These are phyloP conservation scores for Proterorhinus semilunaris DNA, from an alignment of 2,113 vertebrate species.

Conservation along the genomic window DNA sequence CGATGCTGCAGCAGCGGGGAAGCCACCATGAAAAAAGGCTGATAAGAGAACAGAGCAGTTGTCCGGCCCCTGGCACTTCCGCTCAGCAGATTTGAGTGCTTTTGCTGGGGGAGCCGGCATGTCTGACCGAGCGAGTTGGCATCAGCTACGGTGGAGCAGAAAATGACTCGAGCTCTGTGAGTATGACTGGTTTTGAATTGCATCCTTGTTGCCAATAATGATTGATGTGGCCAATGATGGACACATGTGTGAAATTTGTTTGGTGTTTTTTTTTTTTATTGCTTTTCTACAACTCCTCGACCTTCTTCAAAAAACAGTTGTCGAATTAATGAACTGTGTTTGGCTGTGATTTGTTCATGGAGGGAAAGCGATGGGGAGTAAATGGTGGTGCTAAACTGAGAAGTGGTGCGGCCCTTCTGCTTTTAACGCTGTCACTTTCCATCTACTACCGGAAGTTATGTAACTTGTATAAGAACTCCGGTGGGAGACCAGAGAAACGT, in stretches of 20 bases:
- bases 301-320: conserved; percentile 25
- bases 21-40: conserved; percentile 44
- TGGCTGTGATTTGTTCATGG: conserved; percentile 31
- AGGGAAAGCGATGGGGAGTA: conserved; percentile 26
- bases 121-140: conserved; percentile 62
- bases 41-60: conserved; percentile 62
- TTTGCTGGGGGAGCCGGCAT: conserved; percentile 66
- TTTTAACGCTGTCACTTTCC: conserved; percentile 65
- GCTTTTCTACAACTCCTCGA: not conserved
- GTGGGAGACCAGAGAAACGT: conserved; percentile 18
- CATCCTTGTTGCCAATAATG: conserved; percentile 38
- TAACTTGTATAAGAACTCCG: conserved; percentile 22
- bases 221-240: conserved; percentile 15
- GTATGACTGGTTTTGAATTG: conserved; percentile 39
- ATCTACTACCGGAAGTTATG: conserved; percentile 52
- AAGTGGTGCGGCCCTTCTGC: conserved; percentile 39
- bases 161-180: conserved; percentile 56
- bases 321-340: conserved; percentile 17
- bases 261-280: not conserved
- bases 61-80: conserved; percentile 63
- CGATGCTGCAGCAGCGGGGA: conserved; percentile 29
- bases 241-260: not conserved
- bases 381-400: conserved; percentile 48
- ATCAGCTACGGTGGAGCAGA: conserved; percentile 63
- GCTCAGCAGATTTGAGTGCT: conserved; percentile 59